Evolutionary conservation across 2,797 vertebrate genomes (phyloP), one percentile per base, ranked within the genome.

Genomic region (Danio choprae): DNA sequence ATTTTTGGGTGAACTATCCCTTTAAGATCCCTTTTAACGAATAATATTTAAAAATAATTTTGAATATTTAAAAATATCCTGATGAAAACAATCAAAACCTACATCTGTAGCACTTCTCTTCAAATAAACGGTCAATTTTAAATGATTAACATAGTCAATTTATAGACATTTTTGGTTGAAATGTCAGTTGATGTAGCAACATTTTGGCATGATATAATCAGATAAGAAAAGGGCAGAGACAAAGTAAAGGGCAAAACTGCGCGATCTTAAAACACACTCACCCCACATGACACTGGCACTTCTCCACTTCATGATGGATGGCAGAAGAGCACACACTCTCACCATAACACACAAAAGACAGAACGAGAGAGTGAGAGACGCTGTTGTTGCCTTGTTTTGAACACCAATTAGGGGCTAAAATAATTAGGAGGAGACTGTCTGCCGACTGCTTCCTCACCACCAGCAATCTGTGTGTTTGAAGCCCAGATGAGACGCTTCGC

Each of bases 401-500:
- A 79, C 59, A 58, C 68, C 80, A 86, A 80, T 83, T 83, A 77
- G 74, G 43, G 80, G 71, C 56, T 82, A 67, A 81, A 83, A 79
- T 82, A 79, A 84, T 88, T 82, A 84, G 77, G 74, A 48, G 56
- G 46, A 78, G 80, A 64, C 67, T 46, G 81, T 85, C 79, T 83
- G 75, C 75, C 43, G 79, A 74, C 77, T 80, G 77, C 55, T 69
- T 84, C 65, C 62, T 63, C 53, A 72, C 41, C 71, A 76, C 29
- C 38, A 58, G 36, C 73, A 46, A 36, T 51, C 74, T 56, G 40
- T 60, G 48, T 73, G 81, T 85, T 79, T 83, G 60, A 82, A 77
- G 74, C 79, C 81, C 85, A 83, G 83, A 86, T 81, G 82, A 85
- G 81, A 40, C 80, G 44, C 84, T 83, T 73, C 13, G 38, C 75